A percentile compares a stretch with the other conserved stretches of the same genome.
These are phyloP conservation scores for Talpa occidentalis DNA, from an alignment of 2,113 vertebrate genomes.

Conservation along the genomic window DNA sequence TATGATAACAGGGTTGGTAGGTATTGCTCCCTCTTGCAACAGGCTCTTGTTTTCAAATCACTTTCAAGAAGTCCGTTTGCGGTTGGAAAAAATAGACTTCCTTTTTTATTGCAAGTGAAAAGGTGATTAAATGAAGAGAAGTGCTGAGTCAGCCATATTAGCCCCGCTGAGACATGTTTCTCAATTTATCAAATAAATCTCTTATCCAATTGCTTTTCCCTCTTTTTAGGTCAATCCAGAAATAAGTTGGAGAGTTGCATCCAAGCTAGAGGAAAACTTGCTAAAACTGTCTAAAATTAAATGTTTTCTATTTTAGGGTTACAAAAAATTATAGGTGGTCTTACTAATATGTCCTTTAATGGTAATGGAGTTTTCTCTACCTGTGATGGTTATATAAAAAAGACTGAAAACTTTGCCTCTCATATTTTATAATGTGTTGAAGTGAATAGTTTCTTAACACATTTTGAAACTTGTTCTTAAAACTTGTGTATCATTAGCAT, in stretches of 20 bases:
- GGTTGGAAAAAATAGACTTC: conserved; percentile 60
- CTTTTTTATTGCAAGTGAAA: conserved; percentile 65
- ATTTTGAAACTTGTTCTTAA: background rate
- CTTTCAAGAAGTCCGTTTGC: conserved; percentile 59
- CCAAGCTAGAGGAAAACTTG: conserved; percentile 39
- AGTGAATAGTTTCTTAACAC: background rate
- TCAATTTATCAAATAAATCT: conserved; percentile 73
- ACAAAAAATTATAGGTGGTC: background rate
- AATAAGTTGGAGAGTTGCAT: conserved; percentile 47
- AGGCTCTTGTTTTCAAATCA: conserved; percentile 66
- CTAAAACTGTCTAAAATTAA: conserved; percentile 43
- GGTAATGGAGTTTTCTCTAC: background rate
- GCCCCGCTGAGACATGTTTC: conserved; percentile 56
- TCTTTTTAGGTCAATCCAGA: conserved; percentile 69
- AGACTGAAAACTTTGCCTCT: background rate
- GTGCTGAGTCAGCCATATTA: conserved; percentile 81
- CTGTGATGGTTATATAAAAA: background rate
- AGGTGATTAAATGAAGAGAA: conserved; percentile 47
- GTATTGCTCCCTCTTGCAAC: background rate
- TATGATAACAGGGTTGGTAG: background rate
- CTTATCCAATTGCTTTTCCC: conserved; percentile 79
- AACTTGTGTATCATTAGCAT: background rate
- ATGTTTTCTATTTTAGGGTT: background rate
- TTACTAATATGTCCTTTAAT: background rate
- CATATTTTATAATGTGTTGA: background rate